phyloP scores from a whole-genome alignment of 2,797 vertebrate genomes.

The Premnoplex brunnescens region DNA sequence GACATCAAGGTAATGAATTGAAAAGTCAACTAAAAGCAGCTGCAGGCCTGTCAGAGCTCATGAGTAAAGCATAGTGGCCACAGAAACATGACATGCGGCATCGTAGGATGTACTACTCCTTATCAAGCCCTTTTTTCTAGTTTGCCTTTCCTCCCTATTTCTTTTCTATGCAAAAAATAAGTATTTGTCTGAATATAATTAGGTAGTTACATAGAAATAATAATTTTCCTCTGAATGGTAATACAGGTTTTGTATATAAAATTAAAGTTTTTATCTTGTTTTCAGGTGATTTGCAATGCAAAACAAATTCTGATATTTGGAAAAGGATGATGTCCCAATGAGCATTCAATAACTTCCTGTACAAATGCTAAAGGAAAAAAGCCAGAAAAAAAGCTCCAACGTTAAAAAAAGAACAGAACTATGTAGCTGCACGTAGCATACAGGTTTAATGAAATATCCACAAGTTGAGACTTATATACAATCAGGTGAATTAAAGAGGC shows the following conservation, averaged over 20 bases:
- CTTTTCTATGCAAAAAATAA: background rate
- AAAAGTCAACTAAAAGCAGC: background rate
- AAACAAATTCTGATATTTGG: background rate
- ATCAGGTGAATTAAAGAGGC: slow-evolving; percentile 9
- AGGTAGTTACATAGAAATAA: background rate
- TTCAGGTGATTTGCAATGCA: background rate
- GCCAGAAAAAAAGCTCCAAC: background rate
- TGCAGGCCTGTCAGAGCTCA: background rate
- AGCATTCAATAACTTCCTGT: background rate
- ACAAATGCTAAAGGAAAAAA: background rate
- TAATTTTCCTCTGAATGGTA: background rate
- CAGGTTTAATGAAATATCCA: background rate
- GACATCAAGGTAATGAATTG: background rate
- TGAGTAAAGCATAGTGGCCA: background rate
- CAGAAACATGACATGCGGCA: background rate
- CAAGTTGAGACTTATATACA: background rate
- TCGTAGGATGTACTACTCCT: background rate
- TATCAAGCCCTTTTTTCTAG: background rate
- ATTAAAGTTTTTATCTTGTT: background rate
- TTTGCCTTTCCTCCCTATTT: background rate
- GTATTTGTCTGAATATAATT: background rate
- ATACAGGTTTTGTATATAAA: background rate
- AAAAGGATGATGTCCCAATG: background rate
- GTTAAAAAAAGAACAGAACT: background rate
- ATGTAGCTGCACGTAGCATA: background rate